Percentiles rank a stretch among this genome's conserved stretches.
Conservation (phyloP, 2,888 invertebrate species). For the Pasiphila rectangulata region DNA sequence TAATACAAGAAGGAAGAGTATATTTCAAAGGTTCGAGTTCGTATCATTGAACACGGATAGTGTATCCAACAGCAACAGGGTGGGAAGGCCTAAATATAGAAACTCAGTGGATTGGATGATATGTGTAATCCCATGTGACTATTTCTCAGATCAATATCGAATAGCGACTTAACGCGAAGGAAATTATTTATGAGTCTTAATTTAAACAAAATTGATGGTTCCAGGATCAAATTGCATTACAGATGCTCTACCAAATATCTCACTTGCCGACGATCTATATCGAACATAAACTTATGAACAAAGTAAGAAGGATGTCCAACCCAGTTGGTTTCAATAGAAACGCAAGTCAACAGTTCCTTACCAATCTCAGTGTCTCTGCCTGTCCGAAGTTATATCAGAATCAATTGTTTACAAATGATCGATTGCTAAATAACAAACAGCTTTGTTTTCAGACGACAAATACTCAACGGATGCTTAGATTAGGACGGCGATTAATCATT, state of each 20-base stretch:
- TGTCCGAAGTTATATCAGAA: constrained; percentile 50
- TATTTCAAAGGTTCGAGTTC: neutral
- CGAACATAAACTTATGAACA: neutral
- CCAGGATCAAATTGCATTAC: too few species aligned
- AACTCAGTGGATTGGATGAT: neutral
- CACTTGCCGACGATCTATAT: too few species aligned
- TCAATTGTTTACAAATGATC: constrained; percentile 34
- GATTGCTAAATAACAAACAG: constrained; percentile 35
- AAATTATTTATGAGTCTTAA: too few species aligned
- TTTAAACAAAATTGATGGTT: too few species aligned
- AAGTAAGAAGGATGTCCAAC: neutral
- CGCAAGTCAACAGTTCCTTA: constrained; percentile 13
- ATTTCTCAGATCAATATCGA: neutral
- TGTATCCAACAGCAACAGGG: neutral
- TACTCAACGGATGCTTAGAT: constrained; percentile 6
- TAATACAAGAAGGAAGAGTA: neutral
- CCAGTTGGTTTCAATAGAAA: constrained; percentile 6
- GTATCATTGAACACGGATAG: neutral
- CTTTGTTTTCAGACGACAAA: constrained; percentile 15
- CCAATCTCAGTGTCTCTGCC: too few species aligned
- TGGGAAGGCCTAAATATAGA: neutral
- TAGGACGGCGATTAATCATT: constrained; percentile 25
- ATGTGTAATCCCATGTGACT: neutral
- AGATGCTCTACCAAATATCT: neutral
- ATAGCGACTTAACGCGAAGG: too few species aligned